Conservation (phyloP, 2,888 invertebrate species). For the Pristionchus japonicus region DNA sequence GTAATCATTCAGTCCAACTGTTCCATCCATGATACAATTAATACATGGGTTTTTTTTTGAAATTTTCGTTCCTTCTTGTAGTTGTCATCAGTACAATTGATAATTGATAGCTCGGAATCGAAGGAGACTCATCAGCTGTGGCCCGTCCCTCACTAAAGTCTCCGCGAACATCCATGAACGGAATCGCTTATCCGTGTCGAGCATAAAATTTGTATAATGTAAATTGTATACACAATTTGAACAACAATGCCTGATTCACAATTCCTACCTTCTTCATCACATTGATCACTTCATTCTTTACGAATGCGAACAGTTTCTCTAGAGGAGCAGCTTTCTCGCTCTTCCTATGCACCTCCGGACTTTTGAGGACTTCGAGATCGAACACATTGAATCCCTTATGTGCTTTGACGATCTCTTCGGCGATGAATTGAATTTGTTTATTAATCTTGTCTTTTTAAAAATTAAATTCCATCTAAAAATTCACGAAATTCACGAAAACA, state of each 20-base stretch:
- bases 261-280: too few species aligned
- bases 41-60: neutral
- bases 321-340: slow-evolving; percentile 90
- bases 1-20: slow-evolving; percentile 84
- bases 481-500: slow-evolving; percentile 82
- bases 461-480: too few species aligned
- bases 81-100: neutral
- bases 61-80: neutral
- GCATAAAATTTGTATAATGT: too few species aligned
- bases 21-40: slow-evolving; percentile 33
- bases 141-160: slow-evolving; percentile 47
- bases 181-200: slow-evolving; percentile 50
- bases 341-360: slow-evolving; percentile 80
- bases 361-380: slow-evolving; percentile 78
- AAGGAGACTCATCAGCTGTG: slow-evolving; percentile 81
- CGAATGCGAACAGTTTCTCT: slow-evolving; percentile 87
- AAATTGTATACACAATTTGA: neutral
- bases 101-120: slow-evolving; percentile 81
- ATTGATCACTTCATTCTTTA: slow-evolving; percentile 75
- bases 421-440: slow-evolving; percentile 77
- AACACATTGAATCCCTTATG: slow-evolving; percentile 96
- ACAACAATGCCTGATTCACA: too few species aligned
- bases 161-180: slow-evolving; percentile 66
- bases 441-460: slow-evolving; percentile 51
- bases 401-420: slow-evolving; percentile 80